Conservation (phyloP, 2,797 vertebrate species). For the Glyptemys insculpta region DNA sequence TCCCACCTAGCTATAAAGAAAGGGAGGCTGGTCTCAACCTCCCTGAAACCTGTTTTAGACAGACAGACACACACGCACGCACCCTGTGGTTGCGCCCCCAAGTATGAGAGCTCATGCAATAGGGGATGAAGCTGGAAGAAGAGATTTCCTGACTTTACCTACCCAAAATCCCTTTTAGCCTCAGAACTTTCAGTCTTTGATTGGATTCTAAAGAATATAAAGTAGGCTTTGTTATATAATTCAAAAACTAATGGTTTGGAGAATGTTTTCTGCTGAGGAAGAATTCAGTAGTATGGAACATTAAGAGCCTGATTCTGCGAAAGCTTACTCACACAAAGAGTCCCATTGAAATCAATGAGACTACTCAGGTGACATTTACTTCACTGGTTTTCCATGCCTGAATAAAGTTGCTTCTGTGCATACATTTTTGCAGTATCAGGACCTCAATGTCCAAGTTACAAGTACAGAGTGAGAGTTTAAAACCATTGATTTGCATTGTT, state of each 20-base stretch:
- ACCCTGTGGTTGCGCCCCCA: neutral
- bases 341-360: neutral
- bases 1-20: neutral
- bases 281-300: neutral
- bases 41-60: neutral
- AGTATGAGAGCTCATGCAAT: neutral
- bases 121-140: neutral
- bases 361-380: neutral
- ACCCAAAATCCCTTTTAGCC: neutral
- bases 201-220: neutral
- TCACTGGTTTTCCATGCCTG: neutral
- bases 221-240: neutral
- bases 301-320: neutral
- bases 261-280: neutral
- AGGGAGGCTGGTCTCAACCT: neutral
- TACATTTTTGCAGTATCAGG: neutral
- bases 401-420: neutral
- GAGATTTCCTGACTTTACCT: neutral
- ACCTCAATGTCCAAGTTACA: neutral
- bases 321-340: neutral
- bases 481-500: neutral
- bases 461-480: too few relatives aligned
- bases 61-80: neutral
- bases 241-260: neutral
- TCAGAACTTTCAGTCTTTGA: neutral